Base-by-base conservation (phyloP, 2,888 invertebrate species). In the Macaria liturata region DNA sequence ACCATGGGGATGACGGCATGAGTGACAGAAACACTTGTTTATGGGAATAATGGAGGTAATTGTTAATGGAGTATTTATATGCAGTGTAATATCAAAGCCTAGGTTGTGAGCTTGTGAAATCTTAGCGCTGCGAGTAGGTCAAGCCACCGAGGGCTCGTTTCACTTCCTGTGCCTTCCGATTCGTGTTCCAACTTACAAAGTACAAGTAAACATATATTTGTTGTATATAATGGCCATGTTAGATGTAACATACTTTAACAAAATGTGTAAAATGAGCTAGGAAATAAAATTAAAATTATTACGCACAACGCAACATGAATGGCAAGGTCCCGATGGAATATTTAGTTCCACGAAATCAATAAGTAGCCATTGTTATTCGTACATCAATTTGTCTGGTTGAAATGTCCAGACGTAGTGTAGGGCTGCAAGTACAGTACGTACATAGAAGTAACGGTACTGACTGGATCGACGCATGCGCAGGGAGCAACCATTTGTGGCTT, bases 111-210 rank as follows among this genome's bases (percentile, higher is more conserved):
- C 67, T 74, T 71, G 78, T 75, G 74, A 73, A 71, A 70, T 67
- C 66, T 62, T 69, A 57, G 49, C 64, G 61, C 54, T 45, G 3
- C n/a, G 53, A 50, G 65, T 68, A 62, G 59, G 67, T 67, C 72
- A 69, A 68, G 44, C 34, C 48, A 50, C 66, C 68, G 59, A 68
- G 67, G 68, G 67, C 74, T 65, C 69, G 76, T 83, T 83, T 80
- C 79, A 78, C 80, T 82, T 83, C 83, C 83, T 76, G 76, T 71
- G 69, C 71, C 70, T 74, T 71, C 64, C 67, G 72, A 75, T 70
- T 66, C 68, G 58, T 60, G 65, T 56, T 64, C 34, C 34, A 37
- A 7, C 34, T 37, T 37, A 37, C 7, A 37, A 37, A 37, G 34
- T 37, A 37, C 7, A n/a, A n/a, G n/a, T n/a, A n/a, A n/a, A n/a